phyloP scores from a whole-genome alignment of 1,140 invertebrate genomes.

The Bactericera cockerelli region DNA sequence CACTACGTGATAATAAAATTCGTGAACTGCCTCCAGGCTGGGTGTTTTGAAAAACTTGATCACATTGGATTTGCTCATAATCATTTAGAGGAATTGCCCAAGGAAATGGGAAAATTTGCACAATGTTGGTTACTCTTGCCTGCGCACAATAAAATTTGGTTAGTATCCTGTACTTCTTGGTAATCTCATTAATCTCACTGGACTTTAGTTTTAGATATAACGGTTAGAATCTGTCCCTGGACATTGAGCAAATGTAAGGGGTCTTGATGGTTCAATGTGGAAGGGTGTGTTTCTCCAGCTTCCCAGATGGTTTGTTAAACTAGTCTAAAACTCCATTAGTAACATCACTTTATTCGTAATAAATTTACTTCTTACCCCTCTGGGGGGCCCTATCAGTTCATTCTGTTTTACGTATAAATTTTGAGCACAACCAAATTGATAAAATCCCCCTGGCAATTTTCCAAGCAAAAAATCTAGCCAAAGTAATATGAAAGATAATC shows the following conservation, averaged over 20 bases:
- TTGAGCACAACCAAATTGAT: conserved; percentile 98
- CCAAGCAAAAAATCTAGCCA: conserved; percentile 86
- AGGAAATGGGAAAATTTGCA: conserved; percentile 92
- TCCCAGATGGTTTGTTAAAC: conserved; percentile 91
- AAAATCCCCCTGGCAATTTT: conserved; percentile 95
- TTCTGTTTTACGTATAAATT: conserved; percentile 88
- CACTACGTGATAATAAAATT: conserved; percentile 97
- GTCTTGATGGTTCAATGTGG: conserved; percentile 97
- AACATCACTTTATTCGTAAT: conserved; percentile 91
- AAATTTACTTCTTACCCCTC: conserved; percentile 86
- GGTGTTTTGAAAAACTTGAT: conserved; percentile 77
- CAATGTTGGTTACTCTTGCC: conserved; percentile 79
- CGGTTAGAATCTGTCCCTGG: conserved; percentile 67
- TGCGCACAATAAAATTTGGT: conserved; percentile 96
- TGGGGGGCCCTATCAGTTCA: conserved; percentile 95
- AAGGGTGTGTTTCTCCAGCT: conserved; percentile 86
- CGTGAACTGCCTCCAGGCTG: conserved; percentile 79
- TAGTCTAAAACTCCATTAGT: conserved; percentile 74
- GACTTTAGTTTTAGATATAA: conserved; percentile 92
- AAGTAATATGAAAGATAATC: conserved; percentile 96
- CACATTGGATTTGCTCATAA: conserved; percentile 98
- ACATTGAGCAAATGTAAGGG: conserved; percentile 81
- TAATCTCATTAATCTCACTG: conserved; percentile 66
- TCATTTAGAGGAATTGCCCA: conserved; percentile 83
- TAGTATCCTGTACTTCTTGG: conserved; percentile 93